Base-by-base conservation (phyloP, 2,888 invertebrate species). In the Cephus sareptanus region DNA sequence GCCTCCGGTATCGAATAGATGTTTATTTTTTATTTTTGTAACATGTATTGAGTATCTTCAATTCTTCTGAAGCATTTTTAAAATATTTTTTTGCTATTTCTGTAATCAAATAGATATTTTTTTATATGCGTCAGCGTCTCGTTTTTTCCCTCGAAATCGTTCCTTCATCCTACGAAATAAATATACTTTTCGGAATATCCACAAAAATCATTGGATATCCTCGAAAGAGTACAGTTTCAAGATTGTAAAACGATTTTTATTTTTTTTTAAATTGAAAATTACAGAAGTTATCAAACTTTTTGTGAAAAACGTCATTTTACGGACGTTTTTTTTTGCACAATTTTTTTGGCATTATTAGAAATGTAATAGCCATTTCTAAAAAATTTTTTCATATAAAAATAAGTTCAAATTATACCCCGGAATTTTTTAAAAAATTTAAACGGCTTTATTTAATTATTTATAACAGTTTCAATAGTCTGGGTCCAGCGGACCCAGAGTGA, bases 171-270 rank as follows among this genome's bases (percentile, higher is more conserved):
- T 56, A 56, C 73, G 68, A 73, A 73, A 73, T 73, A 40, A 56
- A 73, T 76, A 40, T 76, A 73, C 34, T 76, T 73, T 73, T 76
- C 35, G 23, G 9, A 68, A 40, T 68, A 31, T 76, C 56, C 34
- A 73, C 68, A 13, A 77, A 74, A 74, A 34, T 12, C 74, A 31
- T 74, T 74, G 9, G 35, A 69, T 74, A 69, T 77, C 34, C 69
- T 69, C 37, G 15, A 74, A 77, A 77, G 69, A 33, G 74, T 69
- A 77, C 15, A 69, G 31, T 68, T 77, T 74, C 31, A 9, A 15
- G 37, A 77, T 35, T 11, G 12, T 35, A 35, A 35, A 35, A 35
- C 12, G 12, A 35, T 35, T 35, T 35, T 35, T 35, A 11, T 35
- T 35, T 35, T 35, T 35, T 12, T 35, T 35, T 35, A 3, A 35